Conservation (phyloP, 2,888 invertebrate species). For the Agrotis exclamationis region DNA sequence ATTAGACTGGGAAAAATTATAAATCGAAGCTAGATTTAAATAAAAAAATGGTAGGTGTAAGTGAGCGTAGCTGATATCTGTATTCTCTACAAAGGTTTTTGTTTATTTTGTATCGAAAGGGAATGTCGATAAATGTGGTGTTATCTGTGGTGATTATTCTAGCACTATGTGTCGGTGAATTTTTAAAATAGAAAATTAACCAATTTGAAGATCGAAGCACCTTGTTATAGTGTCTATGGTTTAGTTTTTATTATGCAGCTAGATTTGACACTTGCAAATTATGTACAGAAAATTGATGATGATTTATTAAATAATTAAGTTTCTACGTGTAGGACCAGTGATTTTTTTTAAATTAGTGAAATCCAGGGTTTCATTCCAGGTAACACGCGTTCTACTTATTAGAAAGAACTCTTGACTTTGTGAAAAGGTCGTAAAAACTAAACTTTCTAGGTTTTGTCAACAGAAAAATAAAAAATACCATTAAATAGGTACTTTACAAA, state of each 20-base stretch:
- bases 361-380: too few species aligned
- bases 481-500: too few species aligned
- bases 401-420: too few species aligned
- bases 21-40: slow-evolving; percentile 18
- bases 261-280: too few species aligned
- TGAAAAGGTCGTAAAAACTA: neutral
- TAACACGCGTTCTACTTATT: too few species aligned
- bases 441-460: neutral
- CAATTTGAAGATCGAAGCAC: neutral
- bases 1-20: slow-evolving; percentile 40
- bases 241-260: neutral
- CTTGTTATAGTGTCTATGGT: neutral
- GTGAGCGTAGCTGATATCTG: slow-evolving; percentile 49
- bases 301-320: too few species aligned
- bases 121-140: neutral
- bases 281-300: too few species aligned
- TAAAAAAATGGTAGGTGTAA: slow-evolving; percentile 15
- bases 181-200: neutral
- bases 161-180: neutral
- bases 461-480: neutral
- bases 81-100: slow-evolving; percentile 18
- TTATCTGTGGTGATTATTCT: neutral
- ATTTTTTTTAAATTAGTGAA: too few species aligned
- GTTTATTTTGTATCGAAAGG: slow-evolving; percentile 8
- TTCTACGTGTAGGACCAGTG: too few species aligned